Base-by-base conservation (phyloP, 2,888 invertebrate species). In the Tridacna gigas region DNA sequence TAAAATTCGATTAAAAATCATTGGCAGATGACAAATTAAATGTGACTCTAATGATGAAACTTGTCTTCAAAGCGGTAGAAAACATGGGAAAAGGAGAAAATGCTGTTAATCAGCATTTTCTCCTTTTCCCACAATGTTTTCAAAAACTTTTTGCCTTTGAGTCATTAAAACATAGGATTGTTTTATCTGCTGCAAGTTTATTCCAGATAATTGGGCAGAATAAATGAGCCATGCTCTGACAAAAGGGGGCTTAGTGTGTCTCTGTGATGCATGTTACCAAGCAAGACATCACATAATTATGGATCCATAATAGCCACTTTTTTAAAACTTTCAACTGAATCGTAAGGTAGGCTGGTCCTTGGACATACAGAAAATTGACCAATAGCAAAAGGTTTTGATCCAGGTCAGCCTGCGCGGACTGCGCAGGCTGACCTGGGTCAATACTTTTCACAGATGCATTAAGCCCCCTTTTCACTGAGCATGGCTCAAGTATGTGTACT, bases 21-120 rank as follows among this genome's bases (percentile, higher is more conserved):
- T 2, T 3, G 22, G 22, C 63, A 63, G 63, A 63, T 22, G 22
- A 63, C 22, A 4, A 22, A n/a, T 20, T 7, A 13, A 63, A 63
- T 22, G 2, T 7, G 22, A 5, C 13, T 13, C 13, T 13, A 63
- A 1, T 63, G n/a, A 22, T n/a, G 22, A 63, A 25, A 63, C 9
- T 56, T 9, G 2, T 63, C n/a, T 63, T 13, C 12, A 63, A 25
- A 63, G 4, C 7, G 63, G 25, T 63, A 22, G 63, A 63, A 63
- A 63, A 63, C 63, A 63, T 63, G 63, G 26, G 4, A 63, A 63
- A 63, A 63, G 63, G 63, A 63, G n/a, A 63, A 63, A 63, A n/a
- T 63, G 63, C 63, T 63, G n/a, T 0, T 63, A 7, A 7, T 13
- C n/a, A 63, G 63, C 63, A 63, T n/a, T 25, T 56, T 56, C 56